Percentiles rank a stretch among this genome's conserved stretches.
Conservation (phyloP, 2,888 invertebrate genomes). For the Leptinotarsa juncta region DNA sequence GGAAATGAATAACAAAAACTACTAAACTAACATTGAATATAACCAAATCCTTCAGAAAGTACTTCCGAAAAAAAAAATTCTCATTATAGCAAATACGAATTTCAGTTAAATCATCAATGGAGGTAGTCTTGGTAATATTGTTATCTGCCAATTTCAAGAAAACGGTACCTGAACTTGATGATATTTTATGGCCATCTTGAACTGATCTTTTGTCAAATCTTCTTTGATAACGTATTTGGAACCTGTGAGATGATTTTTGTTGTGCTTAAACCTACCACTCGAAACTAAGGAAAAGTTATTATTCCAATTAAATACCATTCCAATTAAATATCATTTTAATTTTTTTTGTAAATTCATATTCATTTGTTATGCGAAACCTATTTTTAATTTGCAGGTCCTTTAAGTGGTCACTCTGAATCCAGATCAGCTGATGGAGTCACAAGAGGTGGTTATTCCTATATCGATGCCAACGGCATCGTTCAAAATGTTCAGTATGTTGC, state of each 20-base stretch:
- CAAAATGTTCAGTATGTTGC: conserved; percentile 75
- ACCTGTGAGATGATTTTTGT: conserved; percentile 13
- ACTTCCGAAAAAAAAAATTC: too few relatives aligned
- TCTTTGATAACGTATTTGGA: conserved; percentile 15
- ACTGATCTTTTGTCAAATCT: neutral
- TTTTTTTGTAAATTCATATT: neutral
- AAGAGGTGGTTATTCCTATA: conserved; percentile 76
- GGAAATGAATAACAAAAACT: conserved; percentile 5
- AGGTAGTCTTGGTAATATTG: conserved; percentile 9
- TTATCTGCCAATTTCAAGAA: conserved; percentile 17
- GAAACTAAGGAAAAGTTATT: neutral
- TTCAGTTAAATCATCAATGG: conserved; percentile 8
- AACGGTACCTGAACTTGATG: neutral
- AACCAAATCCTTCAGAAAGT: neutral
- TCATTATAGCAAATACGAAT: neutral
- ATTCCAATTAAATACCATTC: too few relatives aligned
- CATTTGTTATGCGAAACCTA: neutral
- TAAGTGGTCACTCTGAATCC: conserved; percentile 74
- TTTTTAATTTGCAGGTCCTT: conserved; percentile 63
- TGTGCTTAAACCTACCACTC: neutral
- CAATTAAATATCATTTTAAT: neutral
- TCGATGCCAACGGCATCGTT: conserved; percentile 74
- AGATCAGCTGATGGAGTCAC: conserved; percentile 73
- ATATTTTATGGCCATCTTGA: too few relatives aligned
- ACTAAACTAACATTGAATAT: neutral